Evolutionary conservation across 2,113 vertebrate genomes (phyloP).

Genomic region (Strix aluco): DNA sequence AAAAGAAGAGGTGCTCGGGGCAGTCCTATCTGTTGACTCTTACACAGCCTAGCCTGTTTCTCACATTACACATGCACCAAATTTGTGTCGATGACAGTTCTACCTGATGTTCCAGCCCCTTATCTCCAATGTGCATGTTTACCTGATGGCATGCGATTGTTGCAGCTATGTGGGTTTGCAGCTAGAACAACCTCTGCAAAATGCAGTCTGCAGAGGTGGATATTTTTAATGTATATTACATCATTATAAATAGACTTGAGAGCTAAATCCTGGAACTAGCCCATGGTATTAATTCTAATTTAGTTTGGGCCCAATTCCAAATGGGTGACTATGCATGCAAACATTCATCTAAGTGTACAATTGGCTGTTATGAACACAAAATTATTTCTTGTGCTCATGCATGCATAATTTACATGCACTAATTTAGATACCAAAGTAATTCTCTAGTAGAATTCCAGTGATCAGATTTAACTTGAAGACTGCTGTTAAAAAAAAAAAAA

Average conservation of each 20-base stretch:
- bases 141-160: accelerated
- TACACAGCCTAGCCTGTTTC: not conserved
- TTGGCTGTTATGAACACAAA: constrained; percentile 29
- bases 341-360: constrained; percentile 11
- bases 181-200: not conserved
- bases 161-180: not conserved
- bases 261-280: constrained; percentile 20
- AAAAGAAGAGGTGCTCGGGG: not conserved
- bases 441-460: not conserved
- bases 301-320: constrained; percentile 37
- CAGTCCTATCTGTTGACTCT: not conserved
- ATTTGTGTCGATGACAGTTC: not conserved
- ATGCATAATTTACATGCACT: constrained; percentile 7
- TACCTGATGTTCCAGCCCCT: not conserved
- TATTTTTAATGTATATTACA: not conserved
- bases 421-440: constrained; percentile 29
- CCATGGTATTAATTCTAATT: constrained; percentile 26
- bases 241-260: constrained; percentile 8
- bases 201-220: not conserved
- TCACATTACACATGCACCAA: not conserved
- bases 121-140: not conserved
- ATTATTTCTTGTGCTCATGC: constrained; percentile 17
- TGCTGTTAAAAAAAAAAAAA: not conserved
- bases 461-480: not conserved
- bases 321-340: constrained; percentile 36